A percentile compares a stretch with the other conserved stretches of the same genome.
Conservation (phyloP, 2,113 vertebrate genomes). For the Toxotes chatareus region DNA sequence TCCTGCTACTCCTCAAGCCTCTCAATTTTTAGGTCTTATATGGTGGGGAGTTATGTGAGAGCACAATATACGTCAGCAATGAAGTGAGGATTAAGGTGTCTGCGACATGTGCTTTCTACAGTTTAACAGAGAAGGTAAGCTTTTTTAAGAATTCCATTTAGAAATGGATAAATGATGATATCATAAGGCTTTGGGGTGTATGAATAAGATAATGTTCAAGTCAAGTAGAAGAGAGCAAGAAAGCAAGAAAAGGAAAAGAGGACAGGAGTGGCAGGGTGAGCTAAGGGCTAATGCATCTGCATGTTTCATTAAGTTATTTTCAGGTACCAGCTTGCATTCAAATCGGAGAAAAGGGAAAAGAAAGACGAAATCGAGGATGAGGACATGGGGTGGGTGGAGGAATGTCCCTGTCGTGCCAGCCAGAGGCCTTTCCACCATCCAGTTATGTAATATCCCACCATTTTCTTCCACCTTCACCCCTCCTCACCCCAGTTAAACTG, state of each 20-base stretch:
- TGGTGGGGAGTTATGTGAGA: slow-evolving; percentile 13
- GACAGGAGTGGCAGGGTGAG: slow-evolving; percentile 9
- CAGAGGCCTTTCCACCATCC: slow-evolving; percentile 47
- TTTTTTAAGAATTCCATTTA: slow-evolving; percentile 22
- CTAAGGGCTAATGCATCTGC: not conserved
- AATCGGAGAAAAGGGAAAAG: slow-evolving; percentile 5
- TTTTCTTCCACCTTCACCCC: slow-evolving; percentile 21
- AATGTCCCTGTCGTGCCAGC: slow-evolving; percentile 44
- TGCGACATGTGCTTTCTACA: not conserved
- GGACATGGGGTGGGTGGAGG: slow-evolving; percentile 36
- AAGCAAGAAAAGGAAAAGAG: slow-evolving; percentile 5
- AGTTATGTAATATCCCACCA: slow-evolving; percentile 57
- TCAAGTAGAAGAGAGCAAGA: too few species aligned
- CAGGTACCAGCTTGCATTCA: not conserved
- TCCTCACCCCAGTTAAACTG: not conserved
- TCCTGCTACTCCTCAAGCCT: slow-evolving; percentile 13
- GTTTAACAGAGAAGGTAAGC: not conserved
- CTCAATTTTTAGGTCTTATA: slow-evolving; percentile 29
- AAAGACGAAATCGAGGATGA: slow-evolving; percentile 28
- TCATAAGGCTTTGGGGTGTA: slow-evolving; percentile 14
- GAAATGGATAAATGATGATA: slow-evolving; percentile 31
- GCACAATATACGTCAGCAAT: slow-evolving; percentile 23
- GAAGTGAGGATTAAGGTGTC: slow-evolving; percentile 31
- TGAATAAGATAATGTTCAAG: slow-evolving; percentile 20
- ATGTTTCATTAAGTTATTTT: slow-evolving; percentile 22